Percentiles rank a stretch among this genome's conserved stretches.
These are phyloP conservation scores for Enteromius unitaeniatus DNA, from an alignment of 2,797 vertebrate genomes.

Conservation along the genomic window DNA sequence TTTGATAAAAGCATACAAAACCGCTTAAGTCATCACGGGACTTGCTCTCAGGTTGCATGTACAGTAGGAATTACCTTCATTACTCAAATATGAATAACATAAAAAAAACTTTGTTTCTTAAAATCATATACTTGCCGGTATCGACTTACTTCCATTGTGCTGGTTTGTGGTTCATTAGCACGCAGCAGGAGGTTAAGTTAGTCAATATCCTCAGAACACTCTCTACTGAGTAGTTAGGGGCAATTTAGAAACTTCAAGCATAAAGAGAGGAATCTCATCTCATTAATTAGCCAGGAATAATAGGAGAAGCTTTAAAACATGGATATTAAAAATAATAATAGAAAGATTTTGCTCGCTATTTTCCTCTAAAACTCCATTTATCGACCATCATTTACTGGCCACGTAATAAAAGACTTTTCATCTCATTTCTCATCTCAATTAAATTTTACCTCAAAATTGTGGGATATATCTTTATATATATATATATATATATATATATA, in stretches of 20 bases:
- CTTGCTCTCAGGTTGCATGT: not conserved
- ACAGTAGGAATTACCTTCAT: constrained; percentile 13
- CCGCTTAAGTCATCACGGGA: constrained; percentile 7
- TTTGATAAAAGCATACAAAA: not conserved
- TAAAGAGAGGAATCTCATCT: not conserved
- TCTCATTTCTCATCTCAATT: no score
- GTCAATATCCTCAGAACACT: constrained; percentile 64
- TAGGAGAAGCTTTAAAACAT: not conserved
- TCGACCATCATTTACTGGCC: not conserved
- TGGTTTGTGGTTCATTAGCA: constrained; percentile 70
- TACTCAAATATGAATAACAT: constrained; percentile 25
- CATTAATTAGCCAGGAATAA: constrained; percentile 10
- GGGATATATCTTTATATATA: no score
- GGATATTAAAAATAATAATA: not conserved
- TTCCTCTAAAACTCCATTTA: not conserved
- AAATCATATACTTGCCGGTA: constrained; percentile 70
- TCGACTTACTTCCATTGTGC: constrained; percentile 71
- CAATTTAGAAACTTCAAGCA: constrained; percentile 19
- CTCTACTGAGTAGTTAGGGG: constrained; percentile 18
- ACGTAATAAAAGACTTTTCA: not conserved
- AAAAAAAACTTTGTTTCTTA: constrained; percentile 72
- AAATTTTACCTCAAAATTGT: no score
- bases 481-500: no score
- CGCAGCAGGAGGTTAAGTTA: constrained; percentile 62
- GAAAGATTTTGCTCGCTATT: not conserved